Percentiles rank a stretch among this genome's conserved stretches.
Conservation (phyloP, 2,888 invertebrate species). For the Drosophila kanekoi region DNA sequence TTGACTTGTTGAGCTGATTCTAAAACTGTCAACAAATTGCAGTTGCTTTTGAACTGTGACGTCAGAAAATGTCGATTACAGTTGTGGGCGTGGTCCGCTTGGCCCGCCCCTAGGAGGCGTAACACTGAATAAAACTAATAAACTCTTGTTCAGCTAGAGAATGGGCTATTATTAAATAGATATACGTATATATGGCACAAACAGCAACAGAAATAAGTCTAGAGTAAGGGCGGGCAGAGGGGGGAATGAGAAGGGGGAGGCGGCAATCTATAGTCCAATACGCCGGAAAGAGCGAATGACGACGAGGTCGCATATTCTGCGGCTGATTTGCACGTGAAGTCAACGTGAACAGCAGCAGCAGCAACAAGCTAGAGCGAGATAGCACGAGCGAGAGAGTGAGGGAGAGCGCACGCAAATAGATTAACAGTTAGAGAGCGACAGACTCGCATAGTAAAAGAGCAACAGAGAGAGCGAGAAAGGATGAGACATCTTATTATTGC, state of each 20-base stretch:
- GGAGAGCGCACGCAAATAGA: constrained; percentile 39
- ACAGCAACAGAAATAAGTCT: constrained; percentile 53
- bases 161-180: constrained; percentile 27
- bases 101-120: background rate
- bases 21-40: no score
- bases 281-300: constrained; percentile 36
- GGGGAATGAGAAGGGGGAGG: background rate
- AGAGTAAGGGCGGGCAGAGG: constrained; percentile 10
- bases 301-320: constrained; percentile 56
- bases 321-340: constrained; percentile 70
- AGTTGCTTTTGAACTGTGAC: no score
- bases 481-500: constrained; percentile 34
- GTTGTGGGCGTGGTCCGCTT: no score
- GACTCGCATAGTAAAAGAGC: background rate
- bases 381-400: constrained; percentile 9
- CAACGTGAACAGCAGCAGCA: constrained; percentile 67
- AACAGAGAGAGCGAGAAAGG: background rate
- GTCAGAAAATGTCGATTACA: no score
- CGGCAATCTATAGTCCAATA: constrained; percentile 14
- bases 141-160: background rate
- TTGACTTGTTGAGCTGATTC: no score
- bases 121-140: background rate
- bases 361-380: constrained; percentile 11
- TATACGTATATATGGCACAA: constrained; percentile 40
- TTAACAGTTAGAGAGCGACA: background rate